These are phyloP conservation scores for Chloebia gouldiae DNA, from an alignment of 2,113 vertebrate species.

Conservation along the genomic window DNA sequence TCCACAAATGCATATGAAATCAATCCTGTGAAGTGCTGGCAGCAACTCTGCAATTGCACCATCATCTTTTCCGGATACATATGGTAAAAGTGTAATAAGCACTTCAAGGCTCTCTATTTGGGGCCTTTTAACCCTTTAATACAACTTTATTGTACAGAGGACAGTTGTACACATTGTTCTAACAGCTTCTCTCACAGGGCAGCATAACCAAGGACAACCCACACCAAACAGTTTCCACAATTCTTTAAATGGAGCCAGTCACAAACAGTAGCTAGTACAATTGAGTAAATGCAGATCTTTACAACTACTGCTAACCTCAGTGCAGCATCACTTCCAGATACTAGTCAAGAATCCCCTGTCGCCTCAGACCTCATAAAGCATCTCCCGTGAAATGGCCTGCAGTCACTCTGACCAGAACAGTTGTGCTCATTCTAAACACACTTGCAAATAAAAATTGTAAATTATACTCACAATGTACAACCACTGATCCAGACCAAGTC, in stretches of 20 bases:
- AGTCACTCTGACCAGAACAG: not conserved
- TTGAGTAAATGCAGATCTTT: not conserved
- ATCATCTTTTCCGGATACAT: slow-evolving; percentile 24
- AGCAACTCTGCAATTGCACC: slow-evolving; percentile 30
- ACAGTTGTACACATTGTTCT: not conserved
- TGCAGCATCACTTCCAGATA: not conserved
- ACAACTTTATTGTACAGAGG: not conserved
- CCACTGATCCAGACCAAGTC: not conserved
- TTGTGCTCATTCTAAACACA: not conserved
- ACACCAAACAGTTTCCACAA: not conserved
- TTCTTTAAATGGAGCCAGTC: not conserved
- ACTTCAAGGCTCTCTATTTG: slow-evolving; percentile 48
- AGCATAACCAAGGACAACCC: not conserved
- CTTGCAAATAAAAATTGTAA: not conserved
- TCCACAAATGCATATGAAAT: slow-evolving; percentile 51
- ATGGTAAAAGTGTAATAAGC: slow-evolving; percentile 46
- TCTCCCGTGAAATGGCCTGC: not conserved
- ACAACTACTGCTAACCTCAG: not conserved
- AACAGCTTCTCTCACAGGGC: not conserved
- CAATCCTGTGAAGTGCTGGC: slow-evolving; percentile 25
- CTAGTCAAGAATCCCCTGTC: not conserved
- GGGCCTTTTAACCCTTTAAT: slow-evolving; percentile 29
- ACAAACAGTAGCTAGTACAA: not conserved
- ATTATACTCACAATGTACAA: not conserved
- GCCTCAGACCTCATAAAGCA: not conserved